Evolutionary conservation across 1,140 invertebrate species (phyloP).

Genomic region (Drosophila fuyamai): DNA sequence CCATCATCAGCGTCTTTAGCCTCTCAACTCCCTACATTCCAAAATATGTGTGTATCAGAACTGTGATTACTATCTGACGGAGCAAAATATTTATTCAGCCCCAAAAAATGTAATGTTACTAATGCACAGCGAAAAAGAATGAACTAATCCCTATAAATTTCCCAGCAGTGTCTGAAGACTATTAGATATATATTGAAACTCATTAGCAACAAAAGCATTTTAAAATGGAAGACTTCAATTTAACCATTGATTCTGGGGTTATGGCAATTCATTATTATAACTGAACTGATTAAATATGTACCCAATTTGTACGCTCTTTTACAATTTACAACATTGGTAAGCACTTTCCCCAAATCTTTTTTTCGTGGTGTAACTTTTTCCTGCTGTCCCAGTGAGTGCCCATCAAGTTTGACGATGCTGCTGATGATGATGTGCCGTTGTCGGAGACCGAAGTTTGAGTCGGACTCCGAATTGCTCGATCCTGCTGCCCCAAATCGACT

Average conservation of each 20-base stretch:
- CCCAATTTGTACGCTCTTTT: too few species aligned
- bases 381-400: conserved; percentile 50
- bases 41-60: conserved; percentile 43
- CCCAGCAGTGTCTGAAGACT: too few species aligned
- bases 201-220: too few species aligned
- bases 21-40: conserved; percentile 68
- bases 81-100: conserved; percentile 82
- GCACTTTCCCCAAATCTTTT: background rate
- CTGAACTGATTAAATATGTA: too few species aligned
- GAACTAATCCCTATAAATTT: too few species aligned
- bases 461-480: conserved; percentile 34
- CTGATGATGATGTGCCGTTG: conserved; percentile 77
- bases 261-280: too few species aligned
- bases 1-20: conserved; percentile 30
- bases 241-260: too few species aligned
- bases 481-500: conserved; percentile 39
- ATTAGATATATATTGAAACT: background rate
- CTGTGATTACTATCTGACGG: conserved; percentile 73
- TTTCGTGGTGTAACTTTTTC: conserved; percentile 32
- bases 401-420: conserved; percentile 71
- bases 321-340: too few species aligned
- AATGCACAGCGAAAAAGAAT: conserved; percentile 11
- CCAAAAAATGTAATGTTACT: conserved; percentile 72
- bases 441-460: conserved; percentile 61
- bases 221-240: too few species aligned